Evolutionary conservation across 2,113 vertebrate genomes (phyloP).

Genomic region (Catharus bicknelli): DNA sequence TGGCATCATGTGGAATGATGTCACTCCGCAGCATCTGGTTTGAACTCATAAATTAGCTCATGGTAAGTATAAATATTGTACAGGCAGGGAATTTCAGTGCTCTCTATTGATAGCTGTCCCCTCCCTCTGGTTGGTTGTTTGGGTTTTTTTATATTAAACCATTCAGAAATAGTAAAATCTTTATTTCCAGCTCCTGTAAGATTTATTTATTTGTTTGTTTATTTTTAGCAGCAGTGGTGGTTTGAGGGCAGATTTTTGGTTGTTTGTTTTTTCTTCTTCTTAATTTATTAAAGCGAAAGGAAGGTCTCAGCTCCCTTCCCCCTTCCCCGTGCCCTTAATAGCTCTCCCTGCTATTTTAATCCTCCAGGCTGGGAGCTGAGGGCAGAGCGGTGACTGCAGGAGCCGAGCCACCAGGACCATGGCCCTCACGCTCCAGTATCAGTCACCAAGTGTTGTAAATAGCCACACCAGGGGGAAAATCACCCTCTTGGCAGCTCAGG

Average conservation of each 20-base stretch:
- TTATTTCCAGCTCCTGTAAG: constrained; percentile 63
- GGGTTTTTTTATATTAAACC: not conserved
- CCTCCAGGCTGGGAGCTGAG: constrained; percentile 60
- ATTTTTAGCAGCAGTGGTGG: not conserved
- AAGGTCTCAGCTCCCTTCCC: constrained; percentile 71
- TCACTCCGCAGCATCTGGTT: not conserved
- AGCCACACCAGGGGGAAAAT: not conserved
- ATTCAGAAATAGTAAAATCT: constrained; percentile 70
- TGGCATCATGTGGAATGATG: not conserved
- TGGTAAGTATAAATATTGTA: not conserved
- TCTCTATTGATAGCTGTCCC: not conserved
- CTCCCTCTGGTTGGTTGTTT: not conserved
- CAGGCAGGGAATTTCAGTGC: not conserved
- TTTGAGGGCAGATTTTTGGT: not conserved
- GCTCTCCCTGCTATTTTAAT: constrained; percentile 78
- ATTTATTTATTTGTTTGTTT: not conserved
- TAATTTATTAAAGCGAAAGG: not conserved
- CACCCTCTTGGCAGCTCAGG: not conserved
- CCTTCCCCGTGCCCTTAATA: constrained; percentile 64
- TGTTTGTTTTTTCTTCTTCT: not conserved
- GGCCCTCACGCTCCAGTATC: rapidly evolving
- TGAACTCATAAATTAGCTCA: not conserved
- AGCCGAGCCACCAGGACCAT: constrained; percentile 22
- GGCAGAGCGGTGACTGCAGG: constrained; percentile 60
- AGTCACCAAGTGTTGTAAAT: constrained; percentile 11